Percentiles rank a stretch among this genome's conserved stretches.
phyloP scores from a whole-genome alignment of 2,113 vertebrate species.

The Microcebus lehilahytsara region DNA sequence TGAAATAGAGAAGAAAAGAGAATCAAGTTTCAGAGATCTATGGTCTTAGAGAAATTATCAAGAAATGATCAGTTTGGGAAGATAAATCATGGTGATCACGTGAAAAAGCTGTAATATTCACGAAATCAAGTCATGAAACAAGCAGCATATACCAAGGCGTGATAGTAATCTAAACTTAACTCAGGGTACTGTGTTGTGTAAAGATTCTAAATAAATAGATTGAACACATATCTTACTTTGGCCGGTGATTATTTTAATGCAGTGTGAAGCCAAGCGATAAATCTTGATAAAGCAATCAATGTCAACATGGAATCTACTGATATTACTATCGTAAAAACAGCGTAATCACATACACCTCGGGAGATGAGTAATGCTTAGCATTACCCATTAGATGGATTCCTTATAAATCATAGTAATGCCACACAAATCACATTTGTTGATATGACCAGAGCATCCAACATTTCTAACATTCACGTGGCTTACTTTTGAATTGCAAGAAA shows the following conservation, averaged over 20 bases:
- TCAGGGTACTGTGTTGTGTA: too few relatives aligned
- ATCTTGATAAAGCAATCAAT: not conserved
- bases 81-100: too few relatives aligned
- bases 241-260: not conserved
- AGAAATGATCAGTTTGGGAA: too few relatives aligned
- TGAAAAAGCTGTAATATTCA: too few relatives aligned
- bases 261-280: not conserved
- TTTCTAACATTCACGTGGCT: not conserved
- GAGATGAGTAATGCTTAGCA: constrained; percentile 29
- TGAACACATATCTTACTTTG: not conserved
- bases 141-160: too few relatives aligned
- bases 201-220: not conserved
- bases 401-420: not conserved
- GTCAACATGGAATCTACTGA: not conserved
- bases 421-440: not conserved
- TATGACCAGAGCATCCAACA: not conserved
- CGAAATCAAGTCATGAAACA: too few relatives aligned
- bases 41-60: too few relatives aligned
- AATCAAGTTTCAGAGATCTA: too few relatives aligned
- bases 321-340: not conserved
- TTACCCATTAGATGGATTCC: not conserved
- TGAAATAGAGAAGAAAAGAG: too few relatives aligned
- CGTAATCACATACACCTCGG: not conserved
- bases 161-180: not conserved
- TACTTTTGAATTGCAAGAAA: not conserved